These are phyloP conservation scores for Chesias legatella DNA, from an alignment of 2,888 invertebrate species.

Conservation along the genomic window DNA sequence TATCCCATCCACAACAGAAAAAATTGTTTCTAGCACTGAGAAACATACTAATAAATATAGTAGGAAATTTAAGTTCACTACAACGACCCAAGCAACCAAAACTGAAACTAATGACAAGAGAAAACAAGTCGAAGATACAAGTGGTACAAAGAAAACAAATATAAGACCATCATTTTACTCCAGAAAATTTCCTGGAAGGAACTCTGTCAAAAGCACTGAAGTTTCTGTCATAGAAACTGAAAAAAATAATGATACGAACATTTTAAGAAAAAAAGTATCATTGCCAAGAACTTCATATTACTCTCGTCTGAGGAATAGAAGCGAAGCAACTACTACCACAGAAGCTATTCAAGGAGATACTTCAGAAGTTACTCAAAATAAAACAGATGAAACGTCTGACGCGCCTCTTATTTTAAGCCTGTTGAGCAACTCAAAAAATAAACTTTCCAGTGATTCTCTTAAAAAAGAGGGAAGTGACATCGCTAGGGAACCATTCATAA, in stretches of 20 bases:
- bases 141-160: slow-evolving; percentile 46
- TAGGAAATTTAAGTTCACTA: slow-evolving; percentile 59
- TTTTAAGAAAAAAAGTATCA: slow-evolving; percentile 38
- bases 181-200: slow-evolving; percentile 46
- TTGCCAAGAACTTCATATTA: slow-evolving; percentile 66
- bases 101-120: slow-evolving; percentile 37
- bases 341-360: slow-evolving; percentile 28
- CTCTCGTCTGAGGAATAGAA: slow-evolving; percentile 47
- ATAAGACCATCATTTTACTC: slow-evolving; percentile 52
- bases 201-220: slow-evolving; percentile 38
- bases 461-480: slow-evolving; percentile 33
- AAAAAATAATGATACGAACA: slow-evolving; percentile 25
- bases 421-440: slow-evolving; percentile 44
- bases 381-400: slow-evolving; percentile 46
- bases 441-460: slow-evolving; percentile 24
- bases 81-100: slow-evolving; percentile 45
- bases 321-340: slow-evolving; percentile 35
- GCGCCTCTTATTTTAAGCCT: slow-evolving; percentile 59
- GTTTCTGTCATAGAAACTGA: slow-evolving; percentile 31
- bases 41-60: slow-evolving; percentile 55
- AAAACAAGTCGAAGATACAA: slow-evolving; percentile 42
- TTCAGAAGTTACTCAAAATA: slow-evolving; percentile 39
- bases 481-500: slow-evolving; percentile 49
- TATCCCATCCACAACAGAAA: slow-evolving; percentile 34
- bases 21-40: slow-evolving; percentile 37